A percentile compares a stretch with the other conserved stretches of the same genome.
Evolutionary conservation across 2,888 invertebrate species (phyloP).

Genomic region (Girardia tigrina): DNA sequence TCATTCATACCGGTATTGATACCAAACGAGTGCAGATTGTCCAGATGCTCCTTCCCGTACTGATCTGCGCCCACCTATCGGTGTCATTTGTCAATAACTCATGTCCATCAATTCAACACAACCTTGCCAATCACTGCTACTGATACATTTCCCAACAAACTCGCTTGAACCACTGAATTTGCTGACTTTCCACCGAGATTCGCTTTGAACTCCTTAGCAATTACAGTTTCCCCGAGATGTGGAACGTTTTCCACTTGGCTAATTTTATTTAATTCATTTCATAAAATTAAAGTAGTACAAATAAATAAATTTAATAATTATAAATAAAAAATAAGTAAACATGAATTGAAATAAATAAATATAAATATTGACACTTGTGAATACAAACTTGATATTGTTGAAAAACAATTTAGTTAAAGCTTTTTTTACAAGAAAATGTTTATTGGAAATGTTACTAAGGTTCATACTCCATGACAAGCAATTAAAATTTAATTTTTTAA

Average conservation of each 20-base stretch:
- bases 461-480: no score
- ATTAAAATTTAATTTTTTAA: no score
- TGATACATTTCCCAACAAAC: not conserved
- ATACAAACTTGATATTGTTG: no score
- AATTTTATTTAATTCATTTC: no score
- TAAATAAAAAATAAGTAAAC: no score
- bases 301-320: not conserved
- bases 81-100: not conserved
- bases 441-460: no score
- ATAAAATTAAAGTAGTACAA: no score
- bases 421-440: no score
- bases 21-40: not conserved
- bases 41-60: not conserved
- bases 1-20: not conserved
- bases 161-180: not conserved
- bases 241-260: not conserved
- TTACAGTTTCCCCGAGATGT: not conserved
- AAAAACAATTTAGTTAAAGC: no score
- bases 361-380: no score
- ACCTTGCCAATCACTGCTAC: not conserved
- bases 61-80: not conserved
- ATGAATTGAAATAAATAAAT: not conserved
- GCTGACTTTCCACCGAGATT: not conserved
- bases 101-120: not conserved
- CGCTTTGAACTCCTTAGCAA: not conserved